These are phyloP conservation scores for Terrapene triunguis DNA, from an alignment of 2,113 vertebrate genomes.

Conservation along the genomic window DNA sequence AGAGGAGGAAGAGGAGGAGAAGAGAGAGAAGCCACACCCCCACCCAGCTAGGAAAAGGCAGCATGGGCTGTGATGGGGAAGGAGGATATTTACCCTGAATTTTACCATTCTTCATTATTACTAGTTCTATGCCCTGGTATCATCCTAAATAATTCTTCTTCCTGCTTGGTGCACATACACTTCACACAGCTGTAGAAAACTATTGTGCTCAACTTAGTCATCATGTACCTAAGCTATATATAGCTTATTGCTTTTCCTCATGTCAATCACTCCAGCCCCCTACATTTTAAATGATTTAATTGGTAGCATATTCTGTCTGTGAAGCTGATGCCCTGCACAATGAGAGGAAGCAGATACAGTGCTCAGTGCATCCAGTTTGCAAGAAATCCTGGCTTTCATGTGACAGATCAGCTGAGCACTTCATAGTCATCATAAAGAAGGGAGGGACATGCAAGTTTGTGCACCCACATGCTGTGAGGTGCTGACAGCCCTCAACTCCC, in stretches of 20 bases:
- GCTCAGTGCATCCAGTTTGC: conserved; percentile 9
- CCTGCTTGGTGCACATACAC: not conserved
- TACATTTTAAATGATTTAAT: not conserved
- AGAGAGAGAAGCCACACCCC: rapidly evolving
- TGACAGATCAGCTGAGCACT: not conserved
- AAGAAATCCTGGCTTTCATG: not conserved
- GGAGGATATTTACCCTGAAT: not conserved
- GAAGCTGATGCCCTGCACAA: not conserved
- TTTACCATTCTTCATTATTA: not conserved
- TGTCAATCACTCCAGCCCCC: conserved; percentile 28
- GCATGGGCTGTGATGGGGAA: rapidly evolving
- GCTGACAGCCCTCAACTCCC: not conserved
- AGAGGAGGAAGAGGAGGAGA: rapidly evolving
- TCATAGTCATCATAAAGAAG: not conserved
- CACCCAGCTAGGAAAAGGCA: rapidly evolving
- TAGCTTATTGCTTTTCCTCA: conserved; percentile 51
- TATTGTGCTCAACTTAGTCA: conserved; percentile 25
- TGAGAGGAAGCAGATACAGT: not conserved
- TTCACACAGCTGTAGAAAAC: conserved; percentile 10
- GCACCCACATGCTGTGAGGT: not conserved
- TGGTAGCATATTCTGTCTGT: conserved; percentile 28
- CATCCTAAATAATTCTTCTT: not conserved
- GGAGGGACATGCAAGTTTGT: not conserved
- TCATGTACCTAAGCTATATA: conserved; percentile 33
- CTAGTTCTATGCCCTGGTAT: not conserved